Evolutionary conservation across 2,797 vertebrate genomes (phyloP), one percentile per base, ranked within the genome.

Genomic region (Pteronotus mesoamericanus): DNA sequence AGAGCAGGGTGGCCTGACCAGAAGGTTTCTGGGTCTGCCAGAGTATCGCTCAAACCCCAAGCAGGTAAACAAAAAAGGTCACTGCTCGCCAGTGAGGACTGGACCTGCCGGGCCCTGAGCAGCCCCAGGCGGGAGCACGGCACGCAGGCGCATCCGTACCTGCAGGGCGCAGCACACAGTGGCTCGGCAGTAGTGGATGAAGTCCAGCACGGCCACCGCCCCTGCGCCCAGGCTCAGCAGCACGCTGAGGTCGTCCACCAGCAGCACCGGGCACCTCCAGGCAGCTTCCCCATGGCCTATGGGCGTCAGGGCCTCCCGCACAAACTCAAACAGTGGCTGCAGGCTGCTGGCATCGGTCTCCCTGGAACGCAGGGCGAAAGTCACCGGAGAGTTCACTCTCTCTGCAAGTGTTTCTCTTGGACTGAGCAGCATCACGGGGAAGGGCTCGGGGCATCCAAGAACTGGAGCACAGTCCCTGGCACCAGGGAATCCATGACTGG

Each of bases 131-230:
- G 0, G 53, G 15, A 21, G 18, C 9, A 7, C 0, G 0, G 16
- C 15, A 8, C 10, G n/a, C 44, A n/a, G 9, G 6, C 7, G 3
- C 5, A 3, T 39, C 0, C 1, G 51, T 97, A 99, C 99, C 99
- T 99, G 98, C 9, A 99, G 96, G 97, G 98, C 98, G 19, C 97
- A 98, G 98, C 99, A 99, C 96, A 99, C 97, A 0, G 89, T 37
- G 5, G 98, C 98, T 39, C 98, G 97, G 98, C 99, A 99, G 98
- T 99, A 99, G 96, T 99, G 99, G 91, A 99, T 97, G 97, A 99
- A 99, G 98, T 99, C 99, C 97, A 99, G 96, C 95, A 99, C 97
- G 0, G 99, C 98, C 61, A 98, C 98, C 0, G 98, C 97, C 0
- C 97, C 86, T 61, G 99, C 92, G 0, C 99, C 99, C 94, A 99